A percentile compares a stretch with the other conserved stretches of the same genome.
These are phyloP conservation scores for Apotomis capreana DNA, from an alignment of 2,888 invertebrate species.

Conservation along the genomic window DNA sequence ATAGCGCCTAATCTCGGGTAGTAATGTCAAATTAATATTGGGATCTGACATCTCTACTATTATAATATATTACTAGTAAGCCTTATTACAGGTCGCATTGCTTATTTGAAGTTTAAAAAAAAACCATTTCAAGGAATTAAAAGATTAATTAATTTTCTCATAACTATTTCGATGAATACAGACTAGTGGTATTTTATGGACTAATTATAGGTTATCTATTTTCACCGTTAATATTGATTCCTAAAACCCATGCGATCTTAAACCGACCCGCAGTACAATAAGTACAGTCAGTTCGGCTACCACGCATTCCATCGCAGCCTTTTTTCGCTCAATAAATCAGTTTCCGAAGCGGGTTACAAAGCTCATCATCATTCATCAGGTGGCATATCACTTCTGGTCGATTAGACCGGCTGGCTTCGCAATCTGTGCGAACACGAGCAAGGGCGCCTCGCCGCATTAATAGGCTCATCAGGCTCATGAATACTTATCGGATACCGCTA, in stretches of 20 bases:
- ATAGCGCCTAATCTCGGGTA: too few relatives aligned
- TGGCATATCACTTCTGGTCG: conserved; percentile 73
- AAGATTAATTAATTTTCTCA: too few relatives aligned
- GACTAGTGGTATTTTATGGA: too few relatives aligned
- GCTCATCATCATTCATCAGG: conserved; percentile 69
- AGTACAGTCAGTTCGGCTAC: neutral
- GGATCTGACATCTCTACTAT: too few relatives aligned
- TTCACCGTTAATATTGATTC: neutral
- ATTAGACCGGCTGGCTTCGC: conserved; percentile 67
- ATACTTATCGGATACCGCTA: conserved; percentile 64
- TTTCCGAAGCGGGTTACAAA: conserved; percentile 43
- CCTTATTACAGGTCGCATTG: too few relatives aligned
- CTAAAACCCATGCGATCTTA: neutral
- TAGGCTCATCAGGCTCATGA: conserved; percentile 78
- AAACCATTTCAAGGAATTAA: too few relatives aligned
- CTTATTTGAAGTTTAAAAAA: too few relatives aligned
- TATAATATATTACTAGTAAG: too few relatives aligned
- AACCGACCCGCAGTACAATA: neutral
- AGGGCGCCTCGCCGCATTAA: conserved; percentile 67
- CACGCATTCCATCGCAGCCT: neutral
- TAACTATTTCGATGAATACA: too few relatives aligned
- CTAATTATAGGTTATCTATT: too few relatives aligned
- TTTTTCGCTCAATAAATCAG: conserved; percentile 36
- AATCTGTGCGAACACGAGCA: conserved; percentile 61
- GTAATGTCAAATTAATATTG: too few relatives aligned